These are phyloP conservation scores for Anthophora plumipes DNA, from an alignment of 2,888 invertebrate species.

Conservation along the genomic window DNA sequence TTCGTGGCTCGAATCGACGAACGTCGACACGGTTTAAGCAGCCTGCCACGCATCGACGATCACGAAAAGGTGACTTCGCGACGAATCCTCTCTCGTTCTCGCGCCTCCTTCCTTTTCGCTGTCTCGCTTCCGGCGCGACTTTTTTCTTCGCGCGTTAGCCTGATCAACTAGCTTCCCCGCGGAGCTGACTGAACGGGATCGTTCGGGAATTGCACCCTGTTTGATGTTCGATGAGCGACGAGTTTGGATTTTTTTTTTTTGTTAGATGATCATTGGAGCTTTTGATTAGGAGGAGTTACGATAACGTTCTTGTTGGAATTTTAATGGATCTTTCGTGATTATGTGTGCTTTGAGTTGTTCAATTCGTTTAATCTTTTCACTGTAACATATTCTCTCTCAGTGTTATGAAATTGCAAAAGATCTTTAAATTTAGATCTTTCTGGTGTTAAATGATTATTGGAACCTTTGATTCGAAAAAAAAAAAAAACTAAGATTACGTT, in stretches of 20 bases:
- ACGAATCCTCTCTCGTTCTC: constrained; percentile 26
- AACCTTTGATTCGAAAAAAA: no score
- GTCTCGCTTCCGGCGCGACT: background rate
- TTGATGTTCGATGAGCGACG: background rate
- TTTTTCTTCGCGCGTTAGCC: background rate
- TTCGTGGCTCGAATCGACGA: constrained; percentile 41
- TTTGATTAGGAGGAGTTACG: no score
- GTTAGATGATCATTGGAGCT: no score
- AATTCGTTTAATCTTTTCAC: no score
- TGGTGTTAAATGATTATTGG: no score
- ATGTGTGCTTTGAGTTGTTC: no score
- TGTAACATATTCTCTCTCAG: no score
- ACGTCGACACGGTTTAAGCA: constrained; percentile 47
- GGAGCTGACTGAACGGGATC: background rate
- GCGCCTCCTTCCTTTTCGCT: background rate
- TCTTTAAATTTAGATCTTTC: no score
- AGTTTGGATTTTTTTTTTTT: background rate
- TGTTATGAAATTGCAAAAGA: no score
- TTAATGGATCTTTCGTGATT: no score
- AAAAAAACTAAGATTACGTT: no score
- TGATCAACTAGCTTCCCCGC: constrained; percentile 2
- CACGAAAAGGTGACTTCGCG: constrained; percentile 46
- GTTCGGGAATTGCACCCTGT: background rate
- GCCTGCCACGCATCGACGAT: constrained; percentile 60
- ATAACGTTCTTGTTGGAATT: no score